Percentiles rank a stretch among this genome's conserved stretches.
Conservation (phyloP, 2,797 vertebrate species). For the Huso huso region DNA sequence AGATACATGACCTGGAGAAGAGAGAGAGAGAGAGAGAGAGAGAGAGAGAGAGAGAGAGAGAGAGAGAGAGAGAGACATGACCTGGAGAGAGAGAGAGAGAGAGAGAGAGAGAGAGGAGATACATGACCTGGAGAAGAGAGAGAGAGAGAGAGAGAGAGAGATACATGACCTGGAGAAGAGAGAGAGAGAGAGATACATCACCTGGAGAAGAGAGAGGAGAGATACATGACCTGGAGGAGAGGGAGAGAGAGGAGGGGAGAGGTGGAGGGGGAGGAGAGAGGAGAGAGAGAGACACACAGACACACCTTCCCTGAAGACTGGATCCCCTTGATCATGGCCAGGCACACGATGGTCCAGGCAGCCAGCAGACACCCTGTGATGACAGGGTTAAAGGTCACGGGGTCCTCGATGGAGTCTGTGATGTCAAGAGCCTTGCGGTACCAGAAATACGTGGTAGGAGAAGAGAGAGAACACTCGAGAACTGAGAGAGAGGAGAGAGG, state of each 20-base stretch:
- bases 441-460: constrained; percentile 72
- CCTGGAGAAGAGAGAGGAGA: not conserved
- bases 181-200: not conserved
- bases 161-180: too few relatives aligned
- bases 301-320: constrained; percentile 73
- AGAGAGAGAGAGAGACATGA: too few relatives aligned
- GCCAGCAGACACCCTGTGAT: constrained; percentile 60
- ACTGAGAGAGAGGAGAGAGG: constrained; percentile 29
- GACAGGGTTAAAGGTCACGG: constrained; percentile 50
- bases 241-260: not conserved
- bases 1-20: too few relatives aligned
- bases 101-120: too few relatives aligned
- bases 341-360: constrained; percentile 67
- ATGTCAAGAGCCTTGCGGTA: constrained; percentile 66
- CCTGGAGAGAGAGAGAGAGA: too few relatives aligned
- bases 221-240: not conserved
- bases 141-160: too few relatives aligned
- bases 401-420: constrained; percentile 60
- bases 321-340: constrained; percentile 77
- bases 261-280: not conserved
- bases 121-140: too few relatives aligned
- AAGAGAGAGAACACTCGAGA: constrained; percentile 57
- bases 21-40: too few relatives aligned
- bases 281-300: not conserved
- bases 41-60: too few relatives aligned